Conservation (phyloP, 2,113 vertebrate species). For the Dolichallabes microphthalmus region DNA sequence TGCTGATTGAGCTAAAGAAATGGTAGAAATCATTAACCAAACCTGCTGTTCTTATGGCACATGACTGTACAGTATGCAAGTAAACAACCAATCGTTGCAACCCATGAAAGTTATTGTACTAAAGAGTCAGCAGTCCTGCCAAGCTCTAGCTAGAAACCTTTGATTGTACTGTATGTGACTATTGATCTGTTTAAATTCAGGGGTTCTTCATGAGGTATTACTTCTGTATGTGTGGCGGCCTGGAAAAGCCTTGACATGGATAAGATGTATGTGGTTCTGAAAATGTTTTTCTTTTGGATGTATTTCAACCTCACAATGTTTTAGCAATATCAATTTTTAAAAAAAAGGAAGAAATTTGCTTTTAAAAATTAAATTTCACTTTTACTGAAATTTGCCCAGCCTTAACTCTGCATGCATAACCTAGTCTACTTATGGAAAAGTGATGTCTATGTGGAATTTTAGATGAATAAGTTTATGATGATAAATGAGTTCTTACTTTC, state of each 20-base stretch:
- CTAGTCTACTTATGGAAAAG: background rate
- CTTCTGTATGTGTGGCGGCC: background rate
- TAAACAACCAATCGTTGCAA: background rate
- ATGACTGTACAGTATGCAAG: background rate
- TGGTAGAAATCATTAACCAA: background rate
- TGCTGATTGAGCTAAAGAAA: too few species aligned
- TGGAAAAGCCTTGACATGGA: background rate
- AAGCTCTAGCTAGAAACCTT: background rate
- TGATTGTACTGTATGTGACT: background rate
- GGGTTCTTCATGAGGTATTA: background rate
- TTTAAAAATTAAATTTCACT: background rate
- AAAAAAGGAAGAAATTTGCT: background rate
- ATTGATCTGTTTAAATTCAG: background rate
- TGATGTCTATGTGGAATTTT: background rate
- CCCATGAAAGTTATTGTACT: background rate
- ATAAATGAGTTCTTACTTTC: background rate
- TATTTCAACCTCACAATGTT: background rate
- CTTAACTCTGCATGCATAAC: background rate
- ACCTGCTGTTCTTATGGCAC: background rate
- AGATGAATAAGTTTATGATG: background rate
- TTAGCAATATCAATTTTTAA: background rate
- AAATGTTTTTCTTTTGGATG: background rate
- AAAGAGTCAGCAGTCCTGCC: background rate
- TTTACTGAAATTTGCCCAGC: background rate
- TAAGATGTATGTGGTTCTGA: background rate